Percentiles rank a stretch among this genome's conserved stretches.
Evolutionary conservation across 2,797 vertebrate genomes (phyloP).

Genomic region (Silurus aristotelis): DNA sequence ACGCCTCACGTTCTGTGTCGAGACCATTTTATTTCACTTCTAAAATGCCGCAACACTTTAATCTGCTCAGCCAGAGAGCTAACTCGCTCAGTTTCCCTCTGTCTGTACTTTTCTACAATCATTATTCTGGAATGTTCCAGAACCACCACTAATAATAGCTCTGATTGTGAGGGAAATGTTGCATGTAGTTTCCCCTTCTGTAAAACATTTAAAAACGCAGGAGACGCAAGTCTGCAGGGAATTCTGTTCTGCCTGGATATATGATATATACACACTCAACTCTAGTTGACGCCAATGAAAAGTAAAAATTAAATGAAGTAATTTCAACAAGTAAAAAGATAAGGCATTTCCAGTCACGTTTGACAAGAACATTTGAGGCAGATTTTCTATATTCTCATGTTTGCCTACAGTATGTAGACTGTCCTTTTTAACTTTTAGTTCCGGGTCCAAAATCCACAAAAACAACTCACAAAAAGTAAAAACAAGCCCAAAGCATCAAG

Average conservation of each 20-base stretch:
- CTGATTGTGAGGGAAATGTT: constrained; percentile 63
- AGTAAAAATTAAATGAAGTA: neutral
- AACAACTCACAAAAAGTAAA: neutral
- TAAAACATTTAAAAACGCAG: constrained; percentile 39
- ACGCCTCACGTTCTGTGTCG: constrained; percentile 9
- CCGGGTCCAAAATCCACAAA: neutral
- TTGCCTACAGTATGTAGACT: neutral
- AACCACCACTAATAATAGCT: constrained; percentile 68
- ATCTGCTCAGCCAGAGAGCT: constrained; percentile 53
- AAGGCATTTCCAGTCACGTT: neutral
- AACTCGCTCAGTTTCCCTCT: constrained; percentile 37
- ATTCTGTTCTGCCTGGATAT: constrained; percentile 12
- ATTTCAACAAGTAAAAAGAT: neutral
- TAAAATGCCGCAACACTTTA: constrained; percentile 47
- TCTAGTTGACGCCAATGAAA: neutral
- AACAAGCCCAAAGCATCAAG: neutral
- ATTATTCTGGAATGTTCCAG: constrained; percentile 68
- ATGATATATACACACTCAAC: neutral
- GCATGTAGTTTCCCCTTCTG: constrained; percentile 55
- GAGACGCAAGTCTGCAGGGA: constrained; percentile 20
- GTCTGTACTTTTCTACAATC: constrained; percentile 61
- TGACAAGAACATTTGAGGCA: neutral
- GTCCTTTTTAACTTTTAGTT: neutral
- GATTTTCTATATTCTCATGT: neutral
- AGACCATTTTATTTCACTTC: constrained; percentile 39